Percentiles rank a stretch among this genome's conserved stretches.
Evolutionary conservation across 2,888 invertebrate genomes (phyloP).

Genomic region (Embidobia sp.): DNA sequence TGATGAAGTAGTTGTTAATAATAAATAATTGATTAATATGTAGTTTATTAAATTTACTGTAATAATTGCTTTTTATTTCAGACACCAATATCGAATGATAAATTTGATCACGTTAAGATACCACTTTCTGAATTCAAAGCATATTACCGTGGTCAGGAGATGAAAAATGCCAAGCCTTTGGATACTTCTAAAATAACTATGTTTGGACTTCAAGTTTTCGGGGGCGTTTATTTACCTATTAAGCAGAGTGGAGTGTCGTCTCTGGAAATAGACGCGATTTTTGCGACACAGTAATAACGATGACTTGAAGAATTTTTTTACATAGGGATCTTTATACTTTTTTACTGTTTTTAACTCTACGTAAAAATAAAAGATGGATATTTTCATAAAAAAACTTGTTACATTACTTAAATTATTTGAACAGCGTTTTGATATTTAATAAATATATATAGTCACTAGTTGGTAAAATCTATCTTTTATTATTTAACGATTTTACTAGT

Average conservation of each 20-base stretch:
- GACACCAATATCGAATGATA: constrained; percentile 82
- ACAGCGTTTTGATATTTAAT: too few species aligned
- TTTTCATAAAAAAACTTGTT: too few species aligned
- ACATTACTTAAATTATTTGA: too few species aligned
- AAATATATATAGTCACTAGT: too few species aligned
- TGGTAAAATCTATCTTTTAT: too few species aligned
- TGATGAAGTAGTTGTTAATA: background rate
- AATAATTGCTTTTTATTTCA: constrained; percentile 67
- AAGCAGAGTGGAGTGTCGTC: constrained; percentile 86
- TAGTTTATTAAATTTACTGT: background rate
- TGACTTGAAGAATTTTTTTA: too few species aligned
- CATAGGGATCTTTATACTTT: too few species aligned
- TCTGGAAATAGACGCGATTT: constrained; percentile 85
- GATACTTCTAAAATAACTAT: constrained; percentile 84
- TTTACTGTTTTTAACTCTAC: too few species aligned
- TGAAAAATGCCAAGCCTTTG: constrained; percentile 83
- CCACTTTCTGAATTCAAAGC: constrained; percentile 84
- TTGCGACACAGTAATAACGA: constrained; percentile 74
- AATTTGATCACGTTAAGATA: constrained; percentile 83
- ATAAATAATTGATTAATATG: too few species aligned
- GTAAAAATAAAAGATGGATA: too few species aligned
- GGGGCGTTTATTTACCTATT: constrained; percentile 85
- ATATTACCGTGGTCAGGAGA: constrained; percentile 84
- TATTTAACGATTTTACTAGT: too few species aligned
- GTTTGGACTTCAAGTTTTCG: constrained; percentile 86